A percentile compares a stretch with the other conserved stretches of the same genome.
These are phyloP conservation scores for Bufo gargarizans DNA, from an alignment of 2,113 vertebrate species.

Conservation along the genomic window DNA sequence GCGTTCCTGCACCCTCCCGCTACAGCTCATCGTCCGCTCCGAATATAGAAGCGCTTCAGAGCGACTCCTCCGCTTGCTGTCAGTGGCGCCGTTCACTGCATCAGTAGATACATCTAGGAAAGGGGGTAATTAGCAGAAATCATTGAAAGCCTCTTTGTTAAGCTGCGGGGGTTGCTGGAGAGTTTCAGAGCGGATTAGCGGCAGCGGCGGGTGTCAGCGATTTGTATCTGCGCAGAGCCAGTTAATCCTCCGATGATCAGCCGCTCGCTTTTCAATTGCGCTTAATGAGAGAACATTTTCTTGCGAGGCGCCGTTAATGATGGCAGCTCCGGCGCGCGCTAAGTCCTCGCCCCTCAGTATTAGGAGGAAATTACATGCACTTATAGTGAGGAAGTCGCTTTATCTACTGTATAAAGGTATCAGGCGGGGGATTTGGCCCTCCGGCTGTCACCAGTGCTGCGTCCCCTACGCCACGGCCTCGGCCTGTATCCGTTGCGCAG, in stretches of 20 bases:
- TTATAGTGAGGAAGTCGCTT: slow-evolving; percentile 37
- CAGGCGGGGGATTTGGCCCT: slow-evolving; percentile 29
- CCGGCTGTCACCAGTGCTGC: background rate
- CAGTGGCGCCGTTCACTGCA: slow-evolving; percentile 11
- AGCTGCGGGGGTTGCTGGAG: slow-evolving; percentile 46
- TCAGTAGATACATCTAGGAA: slow-evolving; percentile 35
- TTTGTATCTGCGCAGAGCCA: slow-evolving; percentile 37
- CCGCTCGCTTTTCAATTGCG: slow-evolving; percentile 43
- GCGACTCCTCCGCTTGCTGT: background rate
- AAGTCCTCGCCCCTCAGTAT: slow-evolving; percentile 25
- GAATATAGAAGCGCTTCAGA: background rate
- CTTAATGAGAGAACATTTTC: slow-evolving; percentile 48
- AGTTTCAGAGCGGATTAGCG: slow-evolving; percentile 50
- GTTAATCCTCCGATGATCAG: slow-evolving; percentile 55
- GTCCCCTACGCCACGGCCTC: background rate
- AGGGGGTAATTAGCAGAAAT: slow-evolving; percentile 42
- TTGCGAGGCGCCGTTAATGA: slow-evolving; percentile 28
- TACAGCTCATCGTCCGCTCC: too few species aligned
- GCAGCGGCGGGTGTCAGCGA: slow-evolving; percentile 9
- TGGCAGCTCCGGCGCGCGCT: background rate
- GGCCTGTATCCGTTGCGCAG: background rate
- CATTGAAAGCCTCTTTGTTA: slow-evolving; percentile 51
- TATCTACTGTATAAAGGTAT: slow-evolving; percentile 55
- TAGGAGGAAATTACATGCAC: slow-evolving; percentile 48
- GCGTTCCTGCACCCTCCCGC: too few species aligned